Base-by-base conservation (phyloP, 2,888 invertebrate genomes). In the Nomada goodeniana region DNA sequence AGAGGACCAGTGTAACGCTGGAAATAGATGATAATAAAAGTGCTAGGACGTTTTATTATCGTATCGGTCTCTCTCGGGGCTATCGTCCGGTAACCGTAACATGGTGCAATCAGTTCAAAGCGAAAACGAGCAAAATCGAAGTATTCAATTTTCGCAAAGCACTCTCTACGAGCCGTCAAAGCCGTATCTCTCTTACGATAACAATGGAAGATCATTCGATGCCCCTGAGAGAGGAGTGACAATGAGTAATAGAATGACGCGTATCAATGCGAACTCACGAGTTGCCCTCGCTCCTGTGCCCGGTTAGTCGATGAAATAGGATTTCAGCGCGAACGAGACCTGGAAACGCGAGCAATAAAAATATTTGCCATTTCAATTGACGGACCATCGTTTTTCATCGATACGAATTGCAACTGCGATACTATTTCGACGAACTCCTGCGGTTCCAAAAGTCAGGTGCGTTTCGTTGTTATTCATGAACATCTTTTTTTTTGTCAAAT, bases 141-240 rank as follows among this genome's bases (percentile, higher is more conserved):
- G 73, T 57, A 72, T 86, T 85, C 76, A 83, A 83, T 86, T 83
- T 86, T 86, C 77, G 63, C 74, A 60, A 76, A 79, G 76, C 78
- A 80, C 76, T 60, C 73, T 77, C 26, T 18, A 50, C 67, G 64
- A 55, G 26, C 47, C 52, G 44, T 64, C 61, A 59, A 57, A 70
- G 57, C 60, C 63, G 60, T 80, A 73, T 77, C 77, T n/a, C 80
- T 79, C 83, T 86, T 83, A 81, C 75, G 42, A 67, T 68, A 59
- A 84, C 84, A 86, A 84, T 82, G 76, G 78, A 73, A 76, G 77
- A 86, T 84, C 80, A 84, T 84, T 82, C 76, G 72, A 70, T 76
- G 61, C 42, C 76, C 72, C 67, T n/a, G 73, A 42, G 75, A 70
- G 75, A 55, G 65, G 23, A 71, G 67, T 47, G 63, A 74, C 82